These are phyloP conservation scores for Phrynosoma blainvillii DNA, from an alignment of 2,113 vertebrate species.

Conservation along the genomic window DNA sequence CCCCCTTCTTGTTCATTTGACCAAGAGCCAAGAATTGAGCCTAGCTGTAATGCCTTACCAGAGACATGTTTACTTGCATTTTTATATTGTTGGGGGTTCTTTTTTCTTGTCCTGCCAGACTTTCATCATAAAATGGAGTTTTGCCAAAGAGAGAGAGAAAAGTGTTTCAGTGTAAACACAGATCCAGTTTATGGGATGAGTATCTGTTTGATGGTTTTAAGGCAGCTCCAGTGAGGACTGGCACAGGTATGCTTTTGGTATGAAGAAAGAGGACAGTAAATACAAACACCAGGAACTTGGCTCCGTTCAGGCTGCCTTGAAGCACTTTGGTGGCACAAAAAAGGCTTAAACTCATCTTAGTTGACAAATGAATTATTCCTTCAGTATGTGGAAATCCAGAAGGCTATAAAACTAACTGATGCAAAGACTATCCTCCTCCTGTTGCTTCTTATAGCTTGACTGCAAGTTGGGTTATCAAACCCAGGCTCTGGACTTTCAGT, in stretches of 20 bases:
- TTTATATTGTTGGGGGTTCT: constrained; percentile 17
- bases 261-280: constrained; percentile 25
- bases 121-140: constrained; percentile 55
- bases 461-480: neutral
- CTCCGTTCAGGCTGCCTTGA: constrained; percentile 27
- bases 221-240: constrained; percentile 14
- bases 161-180: constrained; percentile 43
- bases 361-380: constrained; percentile 18
- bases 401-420: neutral
- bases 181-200: constrained; percentile 42
- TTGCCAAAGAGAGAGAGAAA: constrained; percentile 22
- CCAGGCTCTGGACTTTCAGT: neutral
- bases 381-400: constrained; percentile 20
- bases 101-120: constrained; percentile 48
- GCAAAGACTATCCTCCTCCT: neutral
- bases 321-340: constrained; percentile 27
- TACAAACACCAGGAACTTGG: constrained; percentile 17
- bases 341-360: constrained; percentile 2
- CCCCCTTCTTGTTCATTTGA: constrained; percentile 44
- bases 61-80: constrained; percentile 44
- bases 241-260: constrained; percentile 28
- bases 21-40: constrained; percentile 43
- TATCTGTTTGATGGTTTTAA: constrained; percentile 48
- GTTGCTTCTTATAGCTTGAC: neutral
- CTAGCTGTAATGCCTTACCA: constrained; percentile 47